Evolutionary conservation across 2,797 vertebrate species (phyloP), one percentile per base, ranked within the genome.

Genomic region (Sparidentex hasta): DNA sequence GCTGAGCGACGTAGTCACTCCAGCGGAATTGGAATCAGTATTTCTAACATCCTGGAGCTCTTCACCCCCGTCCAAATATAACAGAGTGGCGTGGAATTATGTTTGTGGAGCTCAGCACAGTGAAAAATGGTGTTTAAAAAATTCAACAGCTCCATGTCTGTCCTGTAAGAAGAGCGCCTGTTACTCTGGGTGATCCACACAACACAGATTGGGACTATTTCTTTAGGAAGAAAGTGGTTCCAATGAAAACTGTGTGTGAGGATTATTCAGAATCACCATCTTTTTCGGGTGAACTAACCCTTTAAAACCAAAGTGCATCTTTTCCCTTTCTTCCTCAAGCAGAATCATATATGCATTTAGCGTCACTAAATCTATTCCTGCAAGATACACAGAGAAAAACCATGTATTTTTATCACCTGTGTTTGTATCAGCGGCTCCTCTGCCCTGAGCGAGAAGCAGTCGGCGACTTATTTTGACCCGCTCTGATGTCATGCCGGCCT

Each of bases 371-470:
- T 57, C 51, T 13, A 4, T n/a, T 38, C 78, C 17, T 52, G 6
- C 5, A 2, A 33, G 29, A 38, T 46, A 69, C 7, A 7, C 7
- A 33, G 6, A 29, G 33, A 43, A 46, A 78, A 52, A 38, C 27
- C 41, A 9, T 38, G 38, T 57, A 54, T 66, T 64, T 55, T 61
- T 54, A 57, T 67, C 57, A 50, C 61, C 33, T 63, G 47, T 76
- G 56, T 61, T 18, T 59, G 65, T 51, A 54, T 51, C 38, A 43
- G 65, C 1, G 61, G 50, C 64, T 51, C 46, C 18, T 73, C 59
- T 73, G 27, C n/a, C 55, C 38, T 58, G 78, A 76, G 81, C 50
- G 57, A 54, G 65, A 74, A 80, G 13, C 59, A 77, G 75, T 13
- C 16, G 2, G 44, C 2, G 38, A 56, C 25, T 59, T 58, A 47